Base-by-base conservation (phyloP, 2,797 vertebrate species). In the Enteromius paludinosus region DNA sequence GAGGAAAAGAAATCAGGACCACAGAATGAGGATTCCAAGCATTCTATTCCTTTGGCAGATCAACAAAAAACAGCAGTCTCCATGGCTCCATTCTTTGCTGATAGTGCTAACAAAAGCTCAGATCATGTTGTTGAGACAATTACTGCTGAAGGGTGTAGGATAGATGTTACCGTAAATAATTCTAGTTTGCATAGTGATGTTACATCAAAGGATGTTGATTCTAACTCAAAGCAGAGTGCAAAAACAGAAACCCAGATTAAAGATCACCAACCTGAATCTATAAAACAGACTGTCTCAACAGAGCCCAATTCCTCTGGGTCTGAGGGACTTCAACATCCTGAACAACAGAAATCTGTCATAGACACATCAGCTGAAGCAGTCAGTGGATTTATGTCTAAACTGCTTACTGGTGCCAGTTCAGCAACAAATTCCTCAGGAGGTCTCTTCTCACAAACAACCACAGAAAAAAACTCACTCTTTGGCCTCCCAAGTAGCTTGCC, bases 371-470 rank as follows among this genome's bases (percentile, higher is more conserved):
- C 93, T 87, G 96, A 97, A 89, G 92, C 94, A 84, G 93, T 99
- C 88, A 95, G 96, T 87, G 96, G 95, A 30, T 96, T 98, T 84
- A 92, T 98, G 93, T 96, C 94, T 76, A 96, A 95, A 91, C 91
- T 96, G 86, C 94, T 94, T 77, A 92, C 93, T 86, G 86, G 85
- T 79, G 82, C 89, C 73, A 89, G 71, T 85, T 90, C 90, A 86
- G 88, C 94, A 0, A 89, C 93, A 12, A 94, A 93, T 90, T 91
- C 91, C 1, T 87, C 95, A 15, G 92, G 92, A 83, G 90, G 82
- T 88, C 89, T 94, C 84, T 95, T 94, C 83, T 93, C 93, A 62
- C 89, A 91, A 72, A 77, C 91, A 66, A 65, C 28, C 28, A 47
- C 59, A 64, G 95, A 95, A 85, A 97, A 92, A 81, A 95, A 77